Evolutionary conservation across 2,113 vertebrate species (phyloP), one percentile per base, ranked within the genome.

Genomic region (Tupaia tana): DNA sequence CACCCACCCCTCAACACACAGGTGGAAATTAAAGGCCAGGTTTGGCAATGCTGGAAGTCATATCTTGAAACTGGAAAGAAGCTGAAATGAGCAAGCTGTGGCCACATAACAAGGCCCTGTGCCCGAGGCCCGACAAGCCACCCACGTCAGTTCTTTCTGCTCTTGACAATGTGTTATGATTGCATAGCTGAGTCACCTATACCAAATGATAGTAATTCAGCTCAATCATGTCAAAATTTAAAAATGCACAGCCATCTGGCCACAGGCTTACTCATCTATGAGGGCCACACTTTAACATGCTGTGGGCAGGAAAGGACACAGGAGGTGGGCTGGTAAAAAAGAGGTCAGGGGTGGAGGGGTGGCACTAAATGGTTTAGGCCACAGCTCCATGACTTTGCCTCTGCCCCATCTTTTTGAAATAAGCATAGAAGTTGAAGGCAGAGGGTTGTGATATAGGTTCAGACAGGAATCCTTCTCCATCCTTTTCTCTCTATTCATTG

Each of bases 151-250:
- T 52, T 67, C 95, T 92, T 70, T 91, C 66, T 77, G 12, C 93
- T 96, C 73, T 81, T 73, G 5, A 0, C 88, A 95, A 93, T 92
- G 31, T 81, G 88, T 64, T 82, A 71, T 85, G 95, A 95, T 82
- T 67, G 54, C 80, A 56, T 1, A 16, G 63, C 95, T 95, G 97
- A 97, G 96, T 96, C 97, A 95, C 96, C 94, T 82, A 31, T 66
- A 77, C 90, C 92, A 93, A 84, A 92, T 91, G 81, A 93, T 29
- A 90, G 95, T 85, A 87, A 95, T 92, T 94, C 93, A 59, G 54
- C 77, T 91, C 95, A 69, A 78, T 94, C 79, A 12, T 24, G 93
- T 86, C 93, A 87, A 89, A 95, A 80, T 56, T 70, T 6, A 82
- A 66, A 95, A 89, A 25, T n/a, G 31, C 59, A 31, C 90, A 70